Evolutionary conservation across 2,113 vertebrate species (phyloP), one percentile per base, ranked within the genome.

Genomic region (Oncorhynchus keta): DNA sequence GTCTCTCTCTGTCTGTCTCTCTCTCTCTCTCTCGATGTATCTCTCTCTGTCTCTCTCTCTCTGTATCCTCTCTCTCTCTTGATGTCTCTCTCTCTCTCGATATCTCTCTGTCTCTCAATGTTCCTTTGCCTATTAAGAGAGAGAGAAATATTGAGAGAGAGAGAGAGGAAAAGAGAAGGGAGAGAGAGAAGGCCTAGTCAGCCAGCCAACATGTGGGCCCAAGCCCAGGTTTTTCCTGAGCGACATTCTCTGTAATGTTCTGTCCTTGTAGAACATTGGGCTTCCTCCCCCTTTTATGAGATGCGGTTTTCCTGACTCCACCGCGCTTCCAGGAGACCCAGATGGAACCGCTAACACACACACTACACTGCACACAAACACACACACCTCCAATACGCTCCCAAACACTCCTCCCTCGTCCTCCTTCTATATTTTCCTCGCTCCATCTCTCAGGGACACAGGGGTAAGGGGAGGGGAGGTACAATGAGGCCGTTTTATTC

Each of bases 241-340:
- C 96, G 96, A 98, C 97, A 98, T 97, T 98, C 96, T 94, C 96
- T 95, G 96, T 98, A 98, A 99, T 99, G 97, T 97, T 99, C 95
- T 95, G 95, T 96, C 95, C 95, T 96, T 96, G 95, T 96, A 95
- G 93, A 96, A 95, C 95, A 96, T 95, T 95, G 93, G 94, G 94
- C 95, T 96, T 96, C 94, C 94, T 95, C 92, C 95, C 93, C 94
- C 95, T 97, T 96, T 97, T 97, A 97, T 97, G 96, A 97, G 95
- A 95, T 97, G 95, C 92, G 96, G 97, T 98, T 98, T 98, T 97
- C 95, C 96, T 96, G 95, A n/a, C 85, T 92, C 49, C 49, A 16
- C 49, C 49, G 14, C 49, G 93, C 94, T 97, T 98, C 96, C 96
- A 97, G 88, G 81, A 95, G 94, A 95, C 94, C 95, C 97, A 98